A percentile compares a stretch with the other conserved stretches of the same genome.
Conservation (phyloP, 2,888 invertebrate genomes). For the Micoletzkya japonica region DNA sequence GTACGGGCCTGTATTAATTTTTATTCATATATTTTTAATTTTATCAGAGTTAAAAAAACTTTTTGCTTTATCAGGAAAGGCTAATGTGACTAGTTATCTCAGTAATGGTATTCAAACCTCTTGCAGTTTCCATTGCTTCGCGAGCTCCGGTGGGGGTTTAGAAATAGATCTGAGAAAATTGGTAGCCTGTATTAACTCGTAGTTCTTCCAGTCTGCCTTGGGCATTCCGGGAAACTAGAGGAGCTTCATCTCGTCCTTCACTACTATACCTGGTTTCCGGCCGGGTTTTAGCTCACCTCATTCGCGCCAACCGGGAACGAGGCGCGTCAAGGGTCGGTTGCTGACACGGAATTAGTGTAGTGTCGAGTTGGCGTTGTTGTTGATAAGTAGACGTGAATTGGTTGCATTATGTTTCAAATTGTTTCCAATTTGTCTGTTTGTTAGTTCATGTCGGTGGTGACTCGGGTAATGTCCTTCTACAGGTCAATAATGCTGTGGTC, state of each 20-base stretch:
- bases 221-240: too few species aligned
- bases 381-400: too few species aligned
- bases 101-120: too few species aligned
- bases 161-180: slow-evolving; percentile 16
- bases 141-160: slow-evolving; percentile 5
- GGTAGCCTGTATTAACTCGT: background rate
- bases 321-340: background rate
- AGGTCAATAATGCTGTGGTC: background rate
- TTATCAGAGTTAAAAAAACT: too few species aligned
- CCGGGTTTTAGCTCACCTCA: too few species aligned
- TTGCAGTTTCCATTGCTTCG: background rate
- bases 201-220: background rate
- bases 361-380: slow-evolving; percentile 23
- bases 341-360: background rate
- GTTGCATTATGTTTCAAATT: background rate
- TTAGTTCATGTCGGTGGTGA: background rate
- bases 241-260: too few species aligned
- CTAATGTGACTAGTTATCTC: too few species aligned
- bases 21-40: too few species aligned
- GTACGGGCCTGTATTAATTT: too few species aligned
- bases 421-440: too few species aligned
- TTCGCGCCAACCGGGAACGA: background rate
- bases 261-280: too few species aligned
- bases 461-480: background rate
- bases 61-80: too few species aligned